Percentiles rank a stretch among this genome's conserved stretches.
These are phyloP conservation scores for Varecia variegata DNA, from an alignment of 2,797 vertebrate species.

Conservation along the genomic window DNA sequence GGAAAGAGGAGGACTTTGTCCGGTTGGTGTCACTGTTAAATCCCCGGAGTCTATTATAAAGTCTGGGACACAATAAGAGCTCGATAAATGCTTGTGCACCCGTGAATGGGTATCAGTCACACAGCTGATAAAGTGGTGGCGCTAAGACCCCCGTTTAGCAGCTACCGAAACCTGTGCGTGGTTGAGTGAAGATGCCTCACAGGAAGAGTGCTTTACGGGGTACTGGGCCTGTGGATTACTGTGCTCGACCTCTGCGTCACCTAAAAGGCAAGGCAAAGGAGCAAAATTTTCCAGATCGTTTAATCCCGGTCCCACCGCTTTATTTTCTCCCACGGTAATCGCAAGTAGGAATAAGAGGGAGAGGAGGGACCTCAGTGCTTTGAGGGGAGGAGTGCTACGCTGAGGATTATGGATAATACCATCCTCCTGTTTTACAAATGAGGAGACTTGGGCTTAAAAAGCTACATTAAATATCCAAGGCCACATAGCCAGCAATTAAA, in stretches of 20 bases:
- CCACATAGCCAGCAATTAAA: neutral
- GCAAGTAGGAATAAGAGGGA: neutral
- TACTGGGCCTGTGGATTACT: neutral
- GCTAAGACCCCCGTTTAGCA: neutral
- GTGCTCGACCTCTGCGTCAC: too few relatives aligned
- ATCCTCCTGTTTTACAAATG: neutral
- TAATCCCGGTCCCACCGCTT: neutral
- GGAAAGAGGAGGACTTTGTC: neutral
- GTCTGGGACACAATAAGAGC: neutral
- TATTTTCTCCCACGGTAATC: neutral
- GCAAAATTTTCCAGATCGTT: neutral
- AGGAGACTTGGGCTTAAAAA: neutral
- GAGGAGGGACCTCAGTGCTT: neutral
- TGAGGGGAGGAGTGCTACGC: neutral
- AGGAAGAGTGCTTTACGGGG: neutral
- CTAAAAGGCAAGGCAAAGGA: neutral
- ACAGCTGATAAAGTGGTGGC: neutral
- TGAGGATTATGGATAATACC: neutral
- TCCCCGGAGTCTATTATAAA: neutral
- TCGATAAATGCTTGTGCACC: neutral
- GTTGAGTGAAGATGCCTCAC: rapidly evolving
- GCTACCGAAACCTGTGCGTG: neutral
- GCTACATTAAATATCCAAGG: neutral
- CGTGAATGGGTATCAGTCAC: neutral
- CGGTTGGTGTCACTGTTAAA: neutral